phyloP scores from a whole-genome alignment of 1,140 invertebrate species.

The Ruditapes philippinarum region DNA sequence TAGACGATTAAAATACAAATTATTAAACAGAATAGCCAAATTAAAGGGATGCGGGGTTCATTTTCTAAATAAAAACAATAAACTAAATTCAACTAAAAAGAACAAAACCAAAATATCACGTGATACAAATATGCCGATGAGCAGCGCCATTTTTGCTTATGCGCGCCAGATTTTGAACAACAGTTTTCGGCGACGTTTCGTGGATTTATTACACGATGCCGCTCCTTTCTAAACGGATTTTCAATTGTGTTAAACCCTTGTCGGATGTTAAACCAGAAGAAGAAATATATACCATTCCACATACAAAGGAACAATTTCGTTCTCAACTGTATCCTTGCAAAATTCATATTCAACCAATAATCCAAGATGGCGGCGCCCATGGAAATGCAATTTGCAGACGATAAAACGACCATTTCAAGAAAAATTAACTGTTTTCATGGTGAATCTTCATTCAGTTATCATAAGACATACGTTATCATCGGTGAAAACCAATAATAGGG shows the following conservation, averaged over 20 bases:
- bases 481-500: too few relatives aligned
- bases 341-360: conserved; percentile 69
- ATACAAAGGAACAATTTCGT: conserved; percentile 85
- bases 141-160: conserved; percentile 70
- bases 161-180: conserved; percentile 85
- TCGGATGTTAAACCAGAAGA: conserved; percentile 78
- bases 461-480: too few relatives aligned
- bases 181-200: conserved; percentile 71
- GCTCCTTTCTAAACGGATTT: conserved; percentile 83
- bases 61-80: too few relatives aligned
- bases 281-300: conserved; percentile 81
- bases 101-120: conserved; percentile 60
- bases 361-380: conserved; percentile 84
- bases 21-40: too few relatives aligned
- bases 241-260: conserved; percentile 76
- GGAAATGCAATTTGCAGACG: conserved; percentile 52
- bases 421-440: too few relatives aligned
- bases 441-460: too few relatives aligned
- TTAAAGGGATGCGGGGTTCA: too few relatives aligned
- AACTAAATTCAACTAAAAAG: background rate
- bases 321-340: conserved; percentile 85
- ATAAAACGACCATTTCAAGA: background rate
- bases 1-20: background rate
- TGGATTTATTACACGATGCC: conserved; percentile 80
- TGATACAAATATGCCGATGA: conserved; percentile 65